phyloP scores from a whole-genome alignment of 2,113 vertebrate genomes.

The Tylochromis polylepis region DNA sequence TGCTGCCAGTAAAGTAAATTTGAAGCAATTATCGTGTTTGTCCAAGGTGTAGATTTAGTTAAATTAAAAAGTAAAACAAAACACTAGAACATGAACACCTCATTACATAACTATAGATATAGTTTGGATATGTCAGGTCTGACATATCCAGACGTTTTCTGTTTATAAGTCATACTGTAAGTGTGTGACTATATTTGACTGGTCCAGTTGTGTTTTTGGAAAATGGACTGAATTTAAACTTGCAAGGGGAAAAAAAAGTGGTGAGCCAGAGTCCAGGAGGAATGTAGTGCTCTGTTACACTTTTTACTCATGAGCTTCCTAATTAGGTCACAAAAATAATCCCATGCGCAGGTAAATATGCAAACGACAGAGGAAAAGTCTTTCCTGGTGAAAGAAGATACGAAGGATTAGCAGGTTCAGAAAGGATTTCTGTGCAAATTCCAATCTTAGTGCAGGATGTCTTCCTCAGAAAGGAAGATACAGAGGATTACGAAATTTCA shows the following conservation, averaged over 20 bases:
- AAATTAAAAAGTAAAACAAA: neutral
- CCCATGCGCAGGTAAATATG: neutral
- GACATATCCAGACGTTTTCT: neutral
- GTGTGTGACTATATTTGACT: neutral
- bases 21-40: neutral
- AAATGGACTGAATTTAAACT: neutral
- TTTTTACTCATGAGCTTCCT: neutral
- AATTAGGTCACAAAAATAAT: neutral
- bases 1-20: neutral
- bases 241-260: accelerated
- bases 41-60: neutral
- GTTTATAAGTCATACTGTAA: neutral
- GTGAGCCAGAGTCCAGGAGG: neutral
- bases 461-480: neutral
- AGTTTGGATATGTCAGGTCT: neutral
- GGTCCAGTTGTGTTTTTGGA: neutral
- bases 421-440: slow-evolving; percentile 10
- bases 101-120: neutral
- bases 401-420: neutral
- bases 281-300: neutral
- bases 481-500: neutral
- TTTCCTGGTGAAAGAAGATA: slow-evolving; percentile 12
- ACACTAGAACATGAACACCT: neutral
- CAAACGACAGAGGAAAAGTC: neutral
- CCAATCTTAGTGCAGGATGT: neutral